A percentile compares a stretch with the other conserved stretches of the same genome.
Evolutionary conservation across 2,797 vertebrate species (phyloP).

Genomic region (Darevskia nairensis): DNA sequence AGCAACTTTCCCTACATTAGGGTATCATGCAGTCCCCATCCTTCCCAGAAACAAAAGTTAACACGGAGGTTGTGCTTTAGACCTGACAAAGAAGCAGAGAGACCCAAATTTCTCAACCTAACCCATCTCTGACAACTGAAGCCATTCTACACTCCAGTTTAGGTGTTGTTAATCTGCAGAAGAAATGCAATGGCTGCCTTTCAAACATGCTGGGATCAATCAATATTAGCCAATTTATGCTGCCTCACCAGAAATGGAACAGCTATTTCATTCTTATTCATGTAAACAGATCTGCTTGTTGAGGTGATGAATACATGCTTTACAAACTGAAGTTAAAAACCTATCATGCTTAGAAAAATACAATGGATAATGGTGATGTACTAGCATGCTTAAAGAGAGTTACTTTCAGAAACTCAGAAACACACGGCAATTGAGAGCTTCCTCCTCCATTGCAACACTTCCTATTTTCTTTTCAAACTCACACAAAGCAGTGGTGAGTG

Average conservation of each 20-base stretch:
- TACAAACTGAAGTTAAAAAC: slow-evolving; percentile 1
- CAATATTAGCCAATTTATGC: neutral
- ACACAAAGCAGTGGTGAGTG: slow-evolving; percentile 51
- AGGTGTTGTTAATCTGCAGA: neutral
- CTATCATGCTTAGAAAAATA: neutral
- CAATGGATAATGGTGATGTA: neutral
- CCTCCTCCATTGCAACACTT: slow-evolving; percentile 48
- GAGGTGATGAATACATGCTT: neutral
- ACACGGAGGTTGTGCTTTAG: neutral
- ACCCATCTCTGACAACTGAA: neutral
- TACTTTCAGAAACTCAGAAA: slow-evolving; percentile 60
- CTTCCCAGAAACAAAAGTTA: too few species aligned
- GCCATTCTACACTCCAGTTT: neutral
- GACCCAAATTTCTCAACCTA: neutral
- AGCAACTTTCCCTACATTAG: neutral
- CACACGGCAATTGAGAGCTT: slow-evolving; percentile 66
- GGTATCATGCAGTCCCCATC: neutral
- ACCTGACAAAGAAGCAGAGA: neutral
- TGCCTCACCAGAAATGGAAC: neutral
- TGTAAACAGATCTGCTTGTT: neutral
- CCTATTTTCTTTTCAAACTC: slow-evolving; percentile 61
- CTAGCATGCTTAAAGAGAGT: neutral
- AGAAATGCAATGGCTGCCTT: neutral
- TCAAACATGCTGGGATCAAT: neutral
- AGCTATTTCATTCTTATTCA: neutral